Evolutionary conservation across 1,140 invertebrate genomes (phyloP).

Genomic region (Saccostrea cuccullata): DNA sequence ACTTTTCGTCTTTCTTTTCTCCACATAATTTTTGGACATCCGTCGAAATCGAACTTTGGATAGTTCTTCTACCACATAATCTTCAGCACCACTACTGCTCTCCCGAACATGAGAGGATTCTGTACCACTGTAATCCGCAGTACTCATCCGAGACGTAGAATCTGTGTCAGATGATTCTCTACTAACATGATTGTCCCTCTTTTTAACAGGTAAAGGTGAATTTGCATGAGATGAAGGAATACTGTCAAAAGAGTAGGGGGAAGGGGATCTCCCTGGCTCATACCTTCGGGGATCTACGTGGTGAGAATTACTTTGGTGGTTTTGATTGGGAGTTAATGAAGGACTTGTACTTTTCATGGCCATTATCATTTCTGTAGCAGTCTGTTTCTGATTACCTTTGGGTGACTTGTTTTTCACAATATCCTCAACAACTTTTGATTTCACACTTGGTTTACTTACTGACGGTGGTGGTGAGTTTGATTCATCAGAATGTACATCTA

Average conservation of each 20-base stretch:
- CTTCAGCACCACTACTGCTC: conserved; percentile 48
- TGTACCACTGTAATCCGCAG: conserved; percentile 49
- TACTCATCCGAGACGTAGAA: conserved; percentile 49
- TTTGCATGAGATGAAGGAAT: conserved; percentile 58
- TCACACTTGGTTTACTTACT: not conserved
- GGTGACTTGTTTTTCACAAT: not conserved
- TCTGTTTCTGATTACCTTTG: conserved; percentile 7
- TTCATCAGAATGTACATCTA: conserved; percentile 55
- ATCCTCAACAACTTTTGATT: conserved; percentile 32
- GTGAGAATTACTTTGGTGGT: conserved; percentile 23
- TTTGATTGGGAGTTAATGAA: conserved; percentile 34
- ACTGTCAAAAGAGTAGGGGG: conserved; percentile 57
- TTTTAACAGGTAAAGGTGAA: conserved; percentile 54
- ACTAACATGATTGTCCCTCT: not conserved
- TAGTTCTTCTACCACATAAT: conserved; percentile 49
- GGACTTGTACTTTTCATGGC: conserved; percentile 29
- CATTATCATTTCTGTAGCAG: not conserved
- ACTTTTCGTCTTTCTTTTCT: conserved; percentile 29
- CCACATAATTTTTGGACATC: conserved; percentile 40
- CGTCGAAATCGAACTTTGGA: conserved; percentile 51
- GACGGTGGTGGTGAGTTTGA: conserved; percentile 11
- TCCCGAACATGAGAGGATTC: conserved; percentile 46
- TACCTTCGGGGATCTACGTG: conserved; percentile 26
- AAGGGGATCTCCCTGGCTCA: conserved; percentile 50
- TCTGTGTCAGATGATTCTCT: conserved; percentile 49